Evolutionary conservation across 2,797 vertebrate genomes (phyloP).

Genomic region (Glossophaga mutica): DNA sequence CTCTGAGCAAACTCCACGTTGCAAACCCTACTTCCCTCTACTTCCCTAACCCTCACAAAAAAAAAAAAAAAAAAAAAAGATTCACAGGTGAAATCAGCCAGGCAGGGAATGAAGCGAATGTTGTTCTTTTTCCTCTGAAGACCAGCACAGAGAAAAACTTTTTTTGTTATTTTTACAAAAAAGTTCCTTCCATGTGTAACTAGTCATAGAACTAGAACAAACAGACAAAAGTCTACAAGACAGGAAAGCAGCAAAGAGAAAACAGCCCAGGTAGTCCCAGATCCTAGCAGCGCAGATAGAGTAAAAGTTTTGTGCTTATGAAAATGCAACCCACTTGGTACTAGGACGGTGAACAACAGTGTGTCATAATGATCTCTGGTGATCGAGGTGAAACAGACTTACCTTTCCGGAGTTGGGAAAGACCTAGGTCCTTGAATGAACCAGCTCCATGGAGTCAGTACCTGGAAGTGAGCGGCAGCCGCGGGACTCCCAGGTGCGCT

Average conservation of each 20-base stretch:
- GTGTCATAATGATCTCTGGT: neutral
- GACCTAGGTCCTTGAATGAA: slow-evolving; percentile 57
- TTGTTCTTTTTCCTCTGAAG: neutral
- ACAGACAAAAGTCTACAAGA: neutral
- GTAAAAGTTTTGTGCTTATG: neutral
- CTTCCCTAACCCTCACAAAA: neutral
- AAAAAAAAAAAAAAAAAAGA: neutral
- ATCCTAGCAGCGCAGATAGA: neutral
- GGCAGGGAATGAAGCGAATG: neutral
- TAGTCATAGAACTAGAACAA: neutral
- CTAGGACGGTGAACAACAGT: neutral
- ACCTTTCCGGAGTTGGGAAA: slow-evolving; percentile 72
- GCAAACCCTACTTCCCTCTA: neutral
- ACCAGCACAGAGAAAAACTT: neutral
- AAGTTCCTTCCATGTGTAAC: neutral
- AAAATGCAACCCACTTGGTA: neutral
- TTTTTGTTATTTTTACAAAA: neutral
- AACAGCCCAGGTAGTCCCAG: neutral
- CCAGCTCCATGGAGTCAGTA: slow-evolving; percentile 64
- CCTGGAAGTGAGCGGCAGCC: slow-evolving; percentile 10
- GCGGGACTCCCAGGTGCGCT: slow-evolving; percentile 21
- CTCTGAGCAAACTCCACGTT: neutral
- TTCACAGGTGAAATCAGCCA: neutral
- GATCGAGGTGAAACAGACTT: slow-evolving; percentile 60
- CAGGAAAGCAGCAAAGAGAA: neutral